Evolutionary conservation across 2,797 vertebrate genomes (phyloP), one percentile per base, ranked within the genome.

Genomic region (Crenuchus spilurus): DNA sequence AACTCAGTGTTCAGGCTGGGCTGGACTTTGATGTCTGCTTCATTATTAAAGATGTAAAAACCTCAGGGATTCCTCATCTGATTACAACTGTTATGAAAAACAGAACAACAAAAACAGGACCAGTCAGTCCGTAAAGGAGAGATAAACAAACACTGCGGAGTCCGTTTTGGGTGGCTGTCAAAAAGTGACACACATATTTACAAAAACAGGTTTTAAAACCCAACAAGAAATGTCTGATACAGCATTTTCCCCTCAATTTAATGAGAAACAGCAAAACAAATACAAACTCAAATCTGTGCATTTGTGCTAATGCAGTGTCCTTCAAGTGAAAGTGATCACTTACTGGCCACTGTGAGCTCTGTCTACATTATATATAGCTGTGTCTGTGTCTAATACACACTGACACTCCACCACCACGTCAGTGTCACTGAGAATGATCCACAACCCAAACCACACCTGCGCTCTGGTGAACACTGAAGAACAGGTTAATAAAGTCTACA

Each of bases 1-100:
- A 37, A 10, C 49, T 58, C 30, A 51, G 4, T 9, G 3, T 46
- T 65, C 14, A 22, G 49, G 58, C 24, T 30, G 42, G 58, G 51
- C n/a, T 16, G 24, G 55, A 42, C 48, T 33, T 8, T 28, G n/a
- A 46, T 24, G 52, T 71, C 48, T 79, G 67, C 66, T 16, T 66
- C 67, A 70, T 24, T 52, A 37, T 28, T n/a, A n/a, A n/a, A n/a
- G n/a, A n/a, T n/a, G n/a, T n/a, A n/a, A n/a, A 22, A 30, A 72
- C 6, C 31, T 22, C 14, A 35, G 61, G 14, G 26, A 30, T 41
- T 39, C 28, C 8, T 20, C 18, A 6, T 16, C 31, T 55, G n/a
- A 22, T 63, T 54, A 4, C 0, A 16, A 16, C 22, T 52, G 33
- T 52, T 51, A 39, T 14, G 24, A 52, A 72, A 62, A 62, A 51